Percentiles rank a stretch among this genome's conserved stretches.
phyloP scores from a whole-genome alignment of 2,888 invertebrate species.

The Xanthostigma xanthostigma region DNA sequence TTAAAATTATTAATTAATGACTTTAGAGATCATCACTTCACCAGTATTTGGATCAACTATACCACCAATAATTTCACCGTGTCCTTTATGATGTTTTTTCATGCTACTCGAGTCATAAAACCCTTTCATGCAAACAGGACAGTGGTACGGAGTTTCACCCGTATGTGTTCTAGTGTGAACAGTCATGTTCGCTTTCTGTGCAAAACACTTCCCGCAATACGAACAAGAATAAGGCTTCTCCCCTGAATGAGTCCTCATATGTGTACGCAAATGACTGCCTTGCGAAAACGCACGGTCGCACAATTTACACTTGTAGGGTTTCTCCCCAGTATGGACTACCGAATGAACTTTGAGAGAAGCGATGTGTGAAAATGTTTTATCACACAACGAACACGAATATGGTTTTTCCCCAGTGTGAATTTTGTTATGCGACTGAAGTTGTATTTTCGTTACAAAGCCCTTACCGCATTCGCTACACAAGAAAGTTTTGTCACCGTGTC shows the following conservation, averaged over 20 bases:
- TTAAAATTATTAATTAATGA: too few relatives aligned
- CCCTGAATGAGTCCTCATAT: slow-evolving; percentile 94
- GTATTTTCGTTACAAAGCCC: slow-evolving; percentile 7
- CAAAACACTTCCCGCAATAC: slow-evolving; percentile 18
- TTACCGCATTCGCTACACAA: slow-evolving; percentile 18
- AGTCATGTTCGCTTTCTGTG: slow-evolving; percentile 23
- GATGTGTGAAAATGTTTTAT: slow-evolving; percentile 10
- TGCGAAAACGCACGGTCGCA: slow-evolving; percentile 90
- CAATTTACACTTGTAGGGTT: slow-evolving; percentile 49
- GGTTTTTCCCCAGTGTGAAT: slow-evolving; percentile 11
- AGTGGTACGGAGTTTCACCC: slow-evolving; percentile 19
- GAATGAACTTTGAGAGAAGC: slow-evolving; percentile 4
- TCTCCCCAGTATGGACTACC: slow-evolving; percentile 3
- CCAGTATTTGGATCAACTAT: too few relatives aligned
- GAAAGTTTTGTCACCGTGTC: neutral
- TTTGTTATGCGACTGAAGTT: slow-evolving; percentile 7
- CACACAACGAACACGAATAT: slow-evolving; percentile 9
- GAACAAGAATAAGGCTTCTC: slow-evolving; percentile 65
- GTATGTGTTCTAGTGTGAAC: slow-evolving; percentile 22
- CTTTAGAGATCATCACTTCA: too few relatives aligned
- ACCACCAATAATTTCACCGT: neutral
- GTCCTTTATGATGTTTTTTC: slow-evolving; percentile 10
- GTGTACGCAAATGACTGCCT: slow-evolving; percentile 76
- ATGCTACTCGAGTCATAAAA: slow-evolving; percentile 20
- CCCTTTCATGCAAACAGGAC: slow-evolving; percentile 18